Conservation (phyloP, 2,797 vertebrate genomes). For the Syndactyla subalaris region DNA sequence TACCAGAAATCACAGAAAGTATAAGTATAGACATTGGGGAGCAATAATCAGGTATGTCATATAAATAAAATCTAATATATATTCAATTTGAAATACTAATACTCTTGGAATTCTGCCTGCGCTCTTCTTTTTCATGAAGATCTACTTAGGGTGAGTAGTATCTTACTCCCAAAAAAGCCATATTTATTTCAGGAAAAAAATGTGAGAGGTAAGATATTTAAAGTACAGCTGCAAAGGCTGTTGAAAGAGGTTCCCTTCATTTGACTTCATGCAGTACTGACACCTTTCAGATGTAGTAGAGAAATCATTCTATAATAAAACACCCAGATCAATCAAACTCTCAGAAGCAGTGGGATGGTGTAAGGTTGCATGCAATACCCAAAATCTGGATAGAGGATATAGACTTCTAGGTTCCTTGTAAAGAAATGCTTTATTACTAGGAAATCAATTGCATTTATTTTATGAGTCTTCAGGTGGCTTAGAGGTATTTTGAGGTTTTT, state of each 20-base stretch:
- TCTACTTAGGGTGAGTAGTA: not conserved
- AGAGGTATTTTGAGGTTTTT: not conserved
- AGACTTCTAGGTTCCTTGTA: not conserved
- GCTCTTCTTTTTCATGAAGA: not conserved
- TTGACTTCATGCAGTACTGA: not conserved
- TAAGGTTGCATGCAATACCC: not conserved
- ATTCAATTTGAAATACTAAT: not conserved
- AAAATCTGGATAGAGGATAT: not conserved
- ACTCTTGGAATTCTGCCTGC: not conserved
- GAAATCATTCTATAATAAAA: not conserved
- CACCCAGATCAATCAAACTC: not conserved
- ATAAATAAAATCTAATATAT: not conserved
- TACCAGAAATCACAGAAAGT: not conserved
- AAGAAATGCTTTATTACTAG: not conserved
- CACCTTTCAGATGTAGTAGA: not conserved
- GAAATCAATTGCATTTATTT: not conserved
- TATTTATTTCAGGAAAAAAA: not conserved
- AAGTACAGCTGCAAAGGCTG: not conserved
- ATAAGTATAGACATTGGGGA: not conserved
- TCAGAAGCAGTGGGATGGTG: not conserved
- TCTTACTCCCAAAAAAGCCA: not conserved
- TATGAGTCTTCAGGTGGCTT: not conserved
- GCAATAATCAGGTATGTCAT: not conserved
- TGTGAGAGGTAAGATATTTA: not conserved
- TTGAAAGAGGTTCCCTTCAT: not conserved